Conservation (phyloP, 2,888 invertebrate species). For the Eristalinus aeneus region DNA sequence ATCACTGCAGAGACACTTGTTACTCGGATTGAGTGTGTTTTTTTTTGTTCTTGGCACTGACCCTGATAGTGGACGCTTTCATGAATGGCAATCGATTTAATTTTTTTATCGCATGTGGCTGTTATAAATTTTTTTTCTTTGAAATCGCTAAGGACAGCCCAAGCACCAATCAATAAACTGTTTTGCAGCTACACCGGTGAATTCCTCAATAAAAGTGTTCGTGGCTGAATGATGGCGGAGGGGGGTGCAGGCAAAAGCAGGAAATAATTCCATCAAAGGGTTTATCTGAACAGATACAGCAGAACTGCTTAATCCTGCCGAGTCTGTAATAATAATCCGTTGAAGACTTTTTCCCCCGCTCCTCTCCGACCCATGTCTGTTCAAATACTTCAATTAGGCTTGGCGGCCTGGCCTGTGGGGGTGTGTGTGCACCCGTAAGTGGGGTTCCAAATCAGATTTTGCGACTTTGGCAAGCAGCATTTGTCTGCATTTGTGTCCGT, state of each 20-base stretch:
- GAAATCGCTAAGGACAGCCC: neutral
- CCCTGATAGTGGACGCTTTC: neutral
- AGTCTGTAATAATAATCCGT: slow-evolving; percentile 67
- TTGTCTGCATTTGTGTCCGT: neutral
- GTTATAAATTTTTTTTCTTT: neutral
- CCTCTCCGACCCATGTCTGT: neutral
- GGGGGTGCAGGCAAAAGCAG: slow-evolving; percentile 1
- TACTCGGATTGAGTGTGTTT: slow-evolving; percentile 22
- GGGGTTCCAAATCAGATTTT: neutral
- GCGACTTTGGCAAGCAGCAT: neutral
- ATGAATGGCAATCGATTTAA: slow-evolving; percentile 29
- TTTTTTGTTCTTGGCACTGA: slow-evolving; percentile 28
- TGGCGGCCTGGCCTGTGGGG: neutral
- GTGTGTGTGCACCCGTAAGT: neutral
- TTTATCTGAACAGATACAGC: neutral
- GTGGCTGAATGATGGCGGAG: neutral
- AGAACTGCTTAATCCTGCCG: slow-evolving; percentile 47
- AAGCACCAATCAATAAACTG: slow-evolving; percentile 24
- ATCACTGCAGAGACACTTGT: slow-evolving; percentile 27
- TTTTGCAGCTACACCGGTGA: slow-evolving; percentile 2
- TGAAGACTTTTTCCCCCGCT: neutral
- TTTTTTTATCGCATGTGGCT: neutral
- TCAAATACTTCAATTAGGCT: neutral
- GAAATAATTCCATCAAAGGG: slow-evolving; percentile 65
- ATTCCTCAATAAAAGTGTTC: neutral